phyloP scores from a whole-genome alignment of 2,888 invertebrate species.

The Napeogenes inachia region DNA sequence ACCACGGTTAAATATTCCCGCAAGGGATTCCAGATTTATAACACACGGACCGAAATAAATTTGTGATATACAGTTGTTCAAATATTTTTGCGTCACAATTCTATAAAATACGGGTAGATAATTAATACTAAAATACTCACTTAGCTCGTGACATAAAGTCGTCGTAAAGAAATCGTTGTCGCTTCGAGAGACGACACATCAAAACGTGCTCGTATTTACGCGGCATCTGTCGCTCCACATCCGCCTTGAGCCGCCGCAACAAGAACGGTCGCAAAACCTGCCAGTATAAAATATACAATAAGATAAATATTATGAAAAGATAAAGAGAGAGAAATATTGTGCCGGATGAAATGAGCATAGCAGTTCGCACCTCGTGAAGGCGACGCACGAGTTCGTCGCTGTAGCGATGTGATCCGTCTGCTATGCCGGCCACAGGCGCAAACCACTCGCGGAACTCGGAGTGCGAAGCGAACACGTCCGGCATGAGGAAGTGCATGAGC shows the following conservation, averaged over 20 bases:
- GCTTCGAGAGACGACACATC: conserved; percentile 94
- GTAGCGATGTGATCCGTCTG: conserved; percentile 47
- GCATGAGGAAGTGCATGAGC: conserved; percentile 98
- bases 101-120: too few species aligned
- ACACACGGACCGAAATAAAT: too few species aligned
- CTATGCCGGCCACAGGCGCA: conserved; percentile 88
- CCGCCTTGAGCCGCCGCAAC: conserved; percentile 91
- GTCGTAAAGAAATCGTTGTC: conserved; percentile 98
- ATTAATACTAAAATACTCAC: conserved; percentile 72
- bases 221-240: conserved; percentile 98
- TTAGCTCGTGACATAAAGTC: conserved; percentile 98
- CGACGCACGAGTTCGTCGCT: conserved; percentile 50
- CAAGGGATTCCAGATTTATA: too few species aligned
- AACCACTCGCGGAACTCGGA: conserved; percentile 99
- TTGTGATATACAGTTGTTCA: too few species aligned
- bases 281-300: background rate
- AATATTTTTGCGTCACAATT: too few species aligned
- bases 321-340: background rate
- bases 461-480: conserved; percentile 96
- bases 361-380: conserved; percentile 30
- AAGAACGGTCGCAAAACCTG: conserved; percentile 93
- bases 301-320: background rate
- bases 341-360: too few species aligned
- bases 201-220: conserved; percentile 96
- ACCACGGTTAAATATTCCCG: too few species aligned